phyloP scores from a whole-genome alignment of 2,888 invertebrate species.

The Dorcus parallelipipedus region DNA sequence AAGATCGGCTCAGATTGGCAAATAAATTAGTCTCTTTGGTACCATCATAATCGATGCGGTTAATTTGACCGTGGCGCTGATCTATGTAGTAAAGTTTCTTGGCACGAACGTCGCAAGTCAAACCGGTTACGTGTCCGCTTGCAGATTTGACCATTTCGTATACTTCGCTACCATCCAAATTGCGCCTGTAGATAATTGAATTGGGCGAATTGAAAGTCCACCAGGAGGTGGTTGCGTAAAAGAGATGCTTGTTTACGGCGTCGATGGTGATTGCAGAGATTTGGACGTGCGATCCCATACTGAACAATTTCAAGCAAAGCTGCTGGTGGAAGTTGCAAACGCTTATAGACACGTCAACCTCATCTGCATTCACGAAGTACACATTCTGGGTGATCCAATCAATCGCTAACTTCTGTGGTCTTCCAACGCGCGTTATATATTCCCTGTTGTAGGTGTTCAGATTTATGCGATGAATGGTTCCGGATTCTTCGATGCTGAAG shows the following conservation, averaged over 20 bases:
- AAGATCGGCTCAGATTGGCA: conserved; percentile 55
- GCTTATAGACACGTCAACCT: conserved; percentile 34
- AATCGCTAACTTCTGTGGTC: conserved; percentile 58
- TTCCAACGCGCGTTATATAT: conserved; percentile 48
- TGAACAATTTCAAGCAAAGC: conserved; percentile 34
- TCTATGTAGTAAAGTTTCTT: conserved; percentile 75
- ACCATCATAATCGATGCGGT: conserved; percentile 53
- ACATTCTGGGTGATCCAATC: conserved; percentile 75
- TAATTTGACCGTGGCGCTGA: conserved; percentile 54
- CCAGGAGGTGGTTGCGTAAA: conserved; percentile 55
- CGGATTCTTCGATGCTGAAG: conserved; percentile 50
- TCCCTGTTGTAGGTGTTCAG: conserved; percentile 42
- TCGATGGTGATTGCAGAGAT: conserved; percentile 64
- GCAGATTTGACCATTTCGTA: conserved; percentile 46
- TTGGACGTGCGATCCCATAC: conserved; percentile 50
- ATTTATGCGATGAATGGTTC: conserved; percentile 46
- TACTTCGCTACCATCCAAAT: conserved; percentile 53
- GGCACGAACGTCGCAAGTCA: conserved; percentile 53
- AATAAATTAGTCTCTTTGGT: conserved; percentile 47
- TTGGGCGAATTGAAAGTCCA: conserved; percentile 48
- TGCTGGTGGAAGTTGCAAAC: conserved; percentile 41
- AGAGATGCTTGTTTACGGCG: conserved; percentile 56
- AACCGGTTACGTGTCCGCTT: conserved; percentile 46
- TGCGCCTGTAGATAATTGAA: conserved; percentile 53
- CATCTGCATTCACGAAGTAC: conserved; percentile 57